Base-by-base conservation (phyloP, 2,797 vertebrate species). In the Girardinus metallicus region DNA sequence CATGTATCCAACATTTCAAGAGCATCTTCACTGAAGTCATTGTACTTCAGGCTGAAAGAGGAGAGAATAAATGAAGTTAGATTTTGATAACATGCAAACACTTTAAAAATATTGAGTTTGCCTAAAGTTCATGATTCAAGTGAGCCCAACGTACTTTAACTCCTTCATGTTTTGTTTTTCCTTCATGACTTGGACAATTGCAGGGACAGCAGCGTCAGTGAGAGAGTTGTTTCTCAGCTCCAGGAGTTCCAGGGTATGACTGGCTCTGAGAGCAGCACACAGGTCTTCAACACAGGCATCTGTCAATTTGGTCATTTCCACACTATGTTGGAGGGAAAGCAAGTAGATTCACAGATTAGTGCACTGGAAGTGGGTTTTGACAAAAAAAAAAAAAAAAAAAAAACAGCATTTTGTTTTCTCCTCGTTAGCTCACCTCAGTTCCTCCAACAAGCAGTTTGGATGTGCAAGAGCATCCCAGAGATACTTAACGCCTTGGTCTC, bases 211-310 rank as follows among this genome's bases (percentile, higher is more conserved):
- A 1, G 51, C 80, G 0, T 97, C 95, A 0, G 92, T 97, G 88
- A 98, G 81, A 0, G 8, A 1, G 83, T 98, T 98, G 94, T 97
- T 96, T 78, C 96, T 97, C 55, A 98, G 90, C 75, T 97, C 96
- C 83, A 98, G 93, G 66, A 89, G 95, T 0, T 90, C 94, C 80
- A 98, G 91, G 83, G 93, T 95, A 49, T 68, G 88, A 68, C 90
- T 96, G 81, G 90, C 83, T 74, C 78, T 80, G 73, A 98, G 80
- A 5, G 94, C 78, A 0, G 93, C 79, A 53, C 96, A 96, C 0
- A 98, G 81, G 76, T 91, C 92, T 3, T 91, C 60, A 5, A 96
- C 93, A 78, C 94, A 94, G 46, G 76, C 79, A 0, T 97, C 88
- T 0, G 94, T 97, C 91, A 98, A 75, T 0, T 79, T 53, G 0